Percentiles rank a stretch among this genome's conserved stretches.
Evolutionary conservation across 2,113 vertebrate species (phyloP).

Genomic region (Antigone vipio): DNA sequence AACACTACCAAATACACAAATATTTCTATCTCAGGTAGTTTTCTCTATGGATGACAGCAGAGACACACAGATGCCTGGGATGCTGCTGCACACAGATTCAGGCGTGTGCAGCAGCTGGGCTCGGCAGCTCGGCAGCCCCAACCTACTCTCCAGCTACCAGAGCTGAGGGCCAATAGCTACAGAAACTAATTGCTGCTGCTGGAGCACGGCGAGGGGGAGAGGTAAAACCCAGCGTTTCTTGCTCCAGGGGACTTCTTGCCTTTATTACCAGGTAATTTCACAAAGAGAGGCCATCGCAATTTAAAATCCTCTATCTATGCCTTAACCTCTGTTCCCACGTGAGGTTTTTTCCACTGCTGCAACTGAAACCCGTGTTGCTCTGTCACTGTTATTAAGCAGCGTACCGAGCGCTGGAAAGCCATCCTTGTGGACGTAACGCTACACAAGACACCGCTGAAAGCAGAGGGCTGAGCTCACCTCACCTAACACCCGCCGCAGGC

Average conservation of each 20-base stretch:
- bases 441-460: background rate
- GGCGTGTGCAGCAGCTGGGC: background rate
- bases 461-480: background rate
- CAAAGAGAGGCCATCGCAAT: background rate
- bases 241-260: background rate
- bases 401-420: background rate
- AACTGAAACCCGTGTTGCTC: background rate
- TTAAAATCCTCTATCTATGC: background rate
- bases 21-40: background rate
- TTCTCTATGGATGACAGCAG: background rate
- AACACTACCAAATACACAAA: background rate
- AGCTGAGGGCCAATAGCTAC: background rate
- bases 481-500: background rate
- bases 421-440: background rate
- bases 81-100: background rate
- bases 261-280: slow-evolving; percentile 14
- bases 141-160: background rate
- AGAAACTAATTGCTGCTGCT: background rate
- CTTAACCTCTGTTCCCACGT: background rate
- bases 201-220: background rate
- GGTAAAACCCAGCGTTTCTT: background rate
- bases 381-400: background rate
- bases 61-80: background rate
- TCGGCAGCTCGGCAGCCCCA: background rate
- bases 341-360: background rate